These are phyloP conservation scores for Sylvicola fuscatus DNA, from an alignment of 2,888 invertebrate genomes.

Conservation along the genomic window DNA sequence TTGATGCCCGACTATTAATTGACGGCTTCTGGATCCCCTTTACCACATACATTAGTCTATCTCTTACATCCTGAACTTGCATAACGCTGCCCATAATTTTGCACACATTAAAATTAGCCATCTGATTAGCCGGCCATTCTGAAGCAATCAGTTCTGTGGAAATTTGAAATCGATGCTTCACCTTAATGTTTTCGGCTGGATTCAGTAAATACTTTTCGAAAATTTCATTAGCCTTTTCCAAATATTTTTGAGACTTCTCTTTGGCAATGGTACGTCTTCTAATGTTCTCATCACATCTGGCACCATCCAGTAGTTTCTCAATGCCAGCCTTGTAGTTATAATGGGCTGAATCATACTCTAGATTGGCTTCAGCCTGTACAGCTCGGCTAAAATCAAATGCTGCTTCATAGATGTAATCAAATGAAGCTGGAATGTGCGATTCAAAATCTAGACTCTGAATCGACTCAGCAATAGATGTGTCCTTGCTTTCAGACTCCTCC, in stretches of 20 bases:
- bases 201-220: conserved; percentile 16
- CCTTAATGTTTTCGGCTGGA: conserved; percentile 1
- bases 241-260: conserved; percentile 23
- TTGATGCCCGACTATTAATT: conserved; percentile 9
- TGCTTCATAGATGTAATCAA: conserved; percentile 25
- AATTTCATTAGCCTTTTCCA: conserved; percentile 22
- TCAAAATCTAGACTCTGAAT: too few species aligned
- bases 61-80: conserved; percentile 23
- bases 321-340: conserved; percentile 21
- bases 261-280: conserved; percentile 22
- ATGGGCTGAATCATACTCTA: conserved; percentile 19
- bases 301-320: conserved; percentile 18
- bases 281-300: conserved; percentile 19
- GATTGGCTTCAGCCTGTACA: conserved; percentile 23
- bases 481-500: too few species aligned
- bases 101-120: conserved; percentile 23
- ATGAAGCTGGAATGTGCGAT: conserved; percentile 5
- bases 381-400: conserved; percentile 23
- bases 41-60: conserved; percentile 19
- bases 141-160: neutral
- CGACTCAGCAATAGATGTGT: too few species aligned
- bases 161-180: neutral
- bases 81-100: conserved; percentile 19
- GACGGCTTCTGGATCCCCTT: conserved; percentile 10
- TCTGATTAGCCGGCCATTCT: conserved; percentile 17